Percentiles rank a stretch among this genome's conserved stretches.
These are phyloP conservation scores for Trissolcus japonicus DNA, from an alignment of 2,888 invertebrate species.

Conservation along the genomic window DNA sequence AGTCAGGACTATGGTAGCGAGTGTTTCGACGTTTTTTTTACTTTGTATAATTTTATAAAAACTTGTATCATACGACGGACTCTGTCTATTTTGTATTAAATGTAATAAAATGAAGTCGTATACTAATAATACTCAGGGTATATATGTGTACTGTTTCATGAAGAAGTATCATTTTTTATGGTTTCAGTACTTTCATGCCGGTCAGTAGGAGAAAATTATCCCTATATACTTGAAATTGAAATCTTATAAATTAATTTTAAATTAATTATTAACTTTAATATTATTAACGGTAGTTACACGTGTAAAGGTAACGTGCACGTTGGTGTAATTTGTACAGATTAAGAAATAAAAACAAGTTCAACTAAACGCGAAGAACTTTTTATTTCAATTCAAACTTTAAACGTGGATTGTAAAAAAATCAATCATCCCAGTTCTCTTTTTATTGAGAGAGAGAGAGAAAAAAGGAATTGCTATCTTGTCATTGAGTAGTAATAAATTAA, in stretches of 20 bases:
- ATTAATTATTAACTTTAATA: no score
- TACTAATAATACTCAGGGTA: slow-evolving; percentile 29
- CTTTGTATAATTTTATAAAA: neutral
- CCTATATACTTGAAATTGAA: neutral
- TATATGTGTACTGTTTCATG: slow-evolving; percentile 15
- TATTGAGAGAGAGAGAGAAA: no score
- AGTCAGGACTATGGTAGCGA: no score
- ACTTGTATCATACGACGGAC: slow-evolving; percentile 4
- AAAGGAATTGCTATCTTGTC: no score
- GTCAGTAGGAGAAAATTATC: slow-evolving; percentile 12
- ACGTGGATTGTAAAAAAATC: no score
- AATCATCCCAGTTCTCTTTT: no score
- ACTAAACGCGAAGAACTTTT: neutral
- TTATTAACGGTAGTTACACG: neutral
- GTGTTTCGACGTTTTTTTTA: no score
- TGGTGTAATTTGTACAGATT: slow-evolving; percentile 9
- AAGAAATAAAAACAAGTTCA: slow-evolving; percentile 5
- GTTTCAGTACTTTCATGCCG: slow-evolving; percentile 10
- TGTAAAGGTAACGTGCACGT: neutral
- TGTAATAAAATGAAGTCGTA: slow-evolving; percentile 5
- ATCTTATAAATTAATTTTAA: no score
- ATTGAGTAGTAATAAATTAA: no score
- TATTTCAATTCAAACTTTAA: no score
- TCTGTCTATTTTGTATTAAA: neutral
- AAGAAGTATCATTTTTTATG: neutral